These are phyloP conservation scores for Lepidurus arcticus DNA, from an alignment of 1,140 invertebrate genomes.

Conservation along the genomic window DNA sequence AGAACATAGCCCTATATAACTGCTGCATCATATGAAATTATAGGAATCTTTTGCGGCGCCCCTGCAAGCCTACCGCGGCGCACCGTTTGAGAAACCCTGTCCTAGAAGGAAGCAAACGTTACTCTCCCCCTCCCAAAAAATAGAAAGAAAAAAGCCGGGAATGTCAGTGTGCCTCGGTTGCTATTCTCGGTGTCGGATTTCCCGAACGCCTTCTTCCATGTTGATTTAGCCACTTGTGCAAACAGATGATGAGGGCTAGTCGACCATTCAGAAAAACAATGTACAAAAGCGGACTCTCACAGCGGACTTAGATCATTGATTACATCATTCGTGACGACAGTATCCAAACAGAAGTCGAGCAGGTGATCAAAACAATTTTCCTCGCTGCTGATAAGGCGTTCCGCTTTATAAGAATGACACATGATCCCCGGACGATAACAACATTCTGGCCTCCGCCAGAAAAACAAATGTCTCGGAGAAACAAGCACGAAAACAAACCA, in stretches of 20 bases:
- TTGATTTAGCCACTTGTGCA: conserved; percentile 7
- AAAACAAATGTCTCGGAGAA: background rate
- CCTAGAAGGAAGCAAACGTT: too few relatives aligned
- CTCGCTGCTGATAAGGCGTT: background rate
- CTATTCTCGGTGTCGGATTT: background rate
- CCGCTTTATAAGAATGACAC: background rate
- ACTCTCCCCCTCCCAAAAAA: background rate
- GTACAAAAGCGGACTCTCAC: background rate
- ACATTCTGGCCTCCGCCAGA: background rate
- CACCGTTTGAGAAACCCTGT: too few relatives aligned
- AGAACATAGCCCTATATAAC: too few relatives aligned
- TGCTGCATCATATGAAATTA: too few relatives aligned
- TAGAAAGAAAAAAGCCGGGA: background rate
- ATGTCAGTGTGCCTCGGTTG: background rate
- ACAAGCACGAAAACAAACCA: background rate
- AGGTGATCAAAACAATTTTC: conserved; percentile 3
- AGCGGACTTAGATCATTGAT: background rate
- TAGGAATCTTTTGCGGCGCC: too few relatives aligned
- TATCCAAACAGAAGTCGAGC: background rate
- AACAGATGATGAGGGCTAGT: background rate
- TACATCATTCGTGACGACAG: conserved; percentile 4
- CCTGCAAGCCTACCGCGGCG: too few relatives aligned
- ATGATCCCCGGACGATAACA: background rate
- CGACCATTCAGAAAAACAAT: background rate
- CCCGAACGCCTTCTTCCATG: background rate